A percentile compares a stretch with the other conserved stretches of the same genome.
Evolutionary conservation across 2,888 invertebrate genomes (phyloP).

Genomic region (Monochamus alternatus): DNA sequence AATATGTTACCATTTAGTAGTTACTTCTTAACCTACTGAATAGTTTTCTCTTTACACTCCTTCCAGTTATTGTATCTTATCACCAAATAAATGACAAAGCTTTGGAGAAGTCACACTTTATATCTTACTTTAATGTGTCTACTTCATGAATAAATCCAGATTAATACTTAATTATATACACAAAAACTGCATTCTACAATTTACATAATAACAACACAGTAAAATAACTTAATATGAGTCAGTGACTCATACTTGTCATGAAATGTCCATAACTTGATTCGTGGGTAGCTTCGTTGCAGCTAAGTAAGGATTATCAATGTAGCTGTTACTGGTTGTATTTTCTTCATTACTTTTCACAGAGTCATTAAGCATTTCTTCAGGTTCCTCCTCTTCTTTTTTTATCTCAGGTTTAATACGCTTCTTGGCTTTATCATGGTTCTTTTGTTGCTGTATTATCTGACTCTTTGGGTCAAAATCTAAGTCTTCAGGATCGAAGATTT

Average conservation of each 20-base stretch:
- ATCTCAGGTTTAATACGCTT: constrained; percentile 57
- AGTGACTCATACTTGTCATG: constrained; percentile 40
- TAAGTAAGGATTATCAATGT: constrained; percentile 85
- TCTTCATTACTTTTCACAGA: constrained; percentile 69
- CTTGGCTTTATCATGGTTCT: constrained; percentile 61
- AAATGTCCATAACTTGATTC: constrained; percentile 54
- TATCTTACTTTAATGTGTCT: too few species aligned
- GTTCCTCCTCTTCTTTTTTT: constrained; percentile 60
- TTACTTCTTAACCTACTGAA: too few species aligned
- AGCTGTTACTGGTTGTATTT: constrained; percentile 71
- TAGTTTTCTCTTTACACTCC: too few species aligned
- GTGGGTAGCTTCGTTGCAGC: constrained; percentile 69
- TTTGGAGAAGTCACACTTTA: too few species aligned
- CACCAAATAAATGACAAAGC: too few species aligned
- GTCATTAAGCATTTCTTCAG: constrained; percentile 60
- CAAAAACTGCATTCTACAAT: too few species aligned
- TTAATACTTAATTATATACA: too few species aligned
- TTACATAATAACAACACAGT: background rate
- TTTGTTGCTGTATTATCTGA: constrained; percentile 66
- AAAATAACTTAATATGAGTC: background rate
- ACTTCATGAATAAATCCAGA: too few species aligned
- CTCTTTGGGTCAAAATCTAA: constrained; percentile 81
- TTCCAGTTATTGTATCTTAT: too few species aligned
- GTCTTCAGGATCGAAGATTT: constrained; percentile 94
- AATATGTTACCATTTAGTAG: background rate